Conservation (phyloP, 2,888 invertebrate genomes). For the Azorinus chamasolen region DNA sequence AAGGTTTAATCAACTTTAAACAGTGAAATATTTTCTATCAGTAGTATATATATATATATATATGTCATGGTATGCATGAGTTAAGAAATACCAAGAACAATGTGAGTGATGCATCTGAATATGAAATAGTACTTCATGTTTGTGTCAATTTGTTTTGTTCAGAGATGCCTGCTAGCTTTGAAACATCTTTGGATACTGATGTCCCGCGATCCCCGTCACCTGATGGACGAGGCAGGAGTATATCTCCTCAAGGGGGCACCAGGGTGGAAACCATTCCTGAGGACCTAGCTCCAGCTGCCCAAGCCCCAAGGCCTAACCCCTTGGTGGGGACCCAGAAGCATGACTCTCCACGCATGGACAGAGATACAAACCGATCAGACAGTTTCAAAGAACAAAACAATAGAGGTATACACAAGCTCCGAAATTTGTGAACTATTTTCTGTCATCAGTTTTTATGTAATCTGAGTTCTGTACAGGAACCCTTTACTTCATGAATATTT, state of each 20-base stretch:
- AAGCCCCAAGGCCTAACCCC: background rate
- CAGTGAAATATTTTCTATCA: too few species aligned
- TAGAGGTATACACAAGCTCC: constrained; percentile 12
- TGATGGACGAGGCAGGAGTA: constrained; percentile 52
- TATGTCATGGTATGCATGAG: too few species aligned
- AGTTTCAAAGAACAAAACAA: constrained; percentile 35
- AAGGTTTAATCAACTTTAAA: too few species aligned
- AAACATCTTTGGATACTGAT: constrained; percentile 16
- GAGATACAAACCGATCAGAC: constrained; percentile 19
- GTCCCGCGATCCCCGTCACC: constrained; percentile 43
- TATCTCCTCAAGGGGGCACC: constrained; percentile 51
- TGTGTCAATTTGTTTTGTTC: constrained; percentile 1
- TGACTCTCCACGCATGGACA: constrained; percentile 8
- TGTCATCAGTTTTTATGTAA: too few species aligned
- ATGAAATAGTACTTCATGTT: too few species aligned
- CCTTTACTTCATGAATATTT: too few species aligned
- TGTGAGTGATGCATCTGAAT: too few species aligned
- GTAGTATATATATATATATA: too few species aligned
- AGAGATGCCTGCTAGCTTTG: constrained; percentile 44
- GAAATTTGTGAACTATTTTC: too few species aligned
- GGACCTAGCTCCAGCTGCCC: constrained; percentile 1
- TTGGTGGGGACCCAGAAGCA: background rate
- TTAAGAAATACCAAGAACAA: too few species aligned
- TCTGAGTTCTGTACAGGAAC: too few species aligned
- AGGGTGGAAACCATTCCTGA: constrained; percentile 48